Base-by-base conservation (phyloP, 1,140 invertebrate genomes). In the Drosophila suzukii region DNA sequence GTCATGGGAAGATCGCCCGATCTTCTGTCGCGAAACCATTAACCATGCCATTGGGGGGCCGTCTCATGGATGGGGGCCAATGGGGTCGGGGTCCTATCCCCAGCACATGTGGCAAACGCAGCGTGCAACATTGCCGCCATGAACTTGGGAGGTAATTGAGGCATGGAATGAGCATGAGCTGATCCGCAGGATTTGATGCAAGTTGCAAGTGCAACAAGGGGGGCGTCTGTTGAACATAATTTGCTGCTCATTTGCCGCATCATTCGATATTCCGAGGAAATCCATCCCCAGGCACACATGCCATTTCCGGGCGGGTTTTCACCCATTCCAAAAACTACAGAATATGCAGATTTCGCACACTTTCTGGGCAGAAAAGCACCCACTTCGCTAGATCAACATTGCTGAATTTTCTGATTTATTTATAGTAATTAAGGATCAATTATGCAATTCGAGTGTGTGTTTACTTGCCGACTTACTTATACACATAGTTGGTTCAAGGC, bases 211-310 rank as follows among this genome's bases (percentile, higher is more conserved):
- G 34, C 53, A 34, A 76, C 78, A 84, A 84, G 78, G 47, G 46
- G 32, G 41, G 41, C 75, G 44, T 78, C 75, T 88, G 82, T 86
- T 74, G 49, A 70, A 55, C 71, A 72, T 70, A 78, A 86, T 86
- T 86, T 78, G 78, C 60, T 62, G 66, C 82, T 86, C 78, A 86
- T 88, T 86, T 89, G 84, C 84, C 79, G 84, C 83, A 77, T 88
- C 82, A 86, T 86, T 68, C 79, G 83, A 86, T 83, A 88, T 82
- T 78, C 78, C 5, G 44, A 36, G 49, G 76, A 88, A 86, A 60
- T 82, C 56, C 72, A 60, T 32, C 43, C 41, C 46, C 68, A 32
- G 13, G 30, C 68, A 56, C 56, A 44, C 36, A 38, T 72, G 75
- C 70, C 55, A 68, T 86, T 63, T 78, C 82, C 82, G 78, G 65